Percentiles rank a stretch among this genome's conserved stretches.
Evolutionary conservation across 2,888 invertebrate species (phyloP).

Genomic region (Sturmia bella): DNA sequence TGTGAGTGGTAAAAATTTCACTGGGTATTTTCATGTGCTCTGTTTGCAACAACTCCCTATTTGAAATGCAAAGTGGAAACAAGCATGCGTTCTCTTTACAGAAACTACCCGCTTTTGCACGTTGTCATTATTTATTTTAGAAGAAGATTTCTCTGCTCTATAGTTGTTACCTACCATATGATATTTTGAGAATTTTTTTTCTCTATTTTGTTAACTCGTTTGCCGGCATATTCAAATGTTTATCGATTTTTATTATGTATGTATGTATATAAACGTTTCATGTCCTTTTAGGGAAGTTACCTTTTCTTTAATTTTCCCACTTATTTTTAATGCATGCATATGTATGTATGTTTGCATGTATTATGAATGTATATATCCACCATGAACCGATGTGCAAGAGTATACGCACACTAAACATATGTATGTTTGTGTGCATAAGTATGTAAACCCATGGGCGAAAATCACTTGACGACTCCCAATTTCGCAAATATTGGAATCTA

Average conservation of each 20-base stretch:
- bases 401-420: too few relatives aligned
- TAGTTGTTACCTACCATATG: constrained; percentile 66
- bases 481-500: too few relatives aligned
- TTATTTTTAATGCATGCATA: neutral
- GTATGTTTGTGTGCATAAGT: too few relatives aligned
- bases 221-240: constrained; percentile 60
- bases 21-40: neutral
- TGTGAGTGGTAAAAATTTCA: too few relatives aligned
- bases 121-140: constrained; percentile 2
- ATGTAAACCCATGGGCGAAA: too few relatives aligned
- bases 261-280: constrained; percentile 52
- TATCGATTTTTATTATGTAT: constrained; percentile 51
- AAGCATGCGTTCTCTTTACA: constrained; percentile 36
- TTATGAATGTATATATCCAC: too few relatives aligned
- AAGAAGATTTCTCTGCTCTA: constrained; percentile 56
- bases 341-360: neutral
- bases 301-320: constrained; percentile 23
- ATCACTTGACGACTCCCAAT: too few relatives aligned
- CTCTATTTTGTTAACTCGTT: constrained; percentile 33
- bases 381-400: too few relatives aligned
- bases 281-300: constrained; percentile 67
- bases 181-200: constrained; percentile 27
- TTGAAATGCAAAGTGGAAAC: neutral
- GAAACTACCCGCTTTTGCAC: constrained; percentile 23
- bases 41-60: neutral